Percentiles rank a stretch among this genome's conserved stretches.
These are phyloP conservation scores for Zonitis immaculata DNA, from an alignment of 2,888 invertebrate species.

Conservation along the genomic window DNA sequence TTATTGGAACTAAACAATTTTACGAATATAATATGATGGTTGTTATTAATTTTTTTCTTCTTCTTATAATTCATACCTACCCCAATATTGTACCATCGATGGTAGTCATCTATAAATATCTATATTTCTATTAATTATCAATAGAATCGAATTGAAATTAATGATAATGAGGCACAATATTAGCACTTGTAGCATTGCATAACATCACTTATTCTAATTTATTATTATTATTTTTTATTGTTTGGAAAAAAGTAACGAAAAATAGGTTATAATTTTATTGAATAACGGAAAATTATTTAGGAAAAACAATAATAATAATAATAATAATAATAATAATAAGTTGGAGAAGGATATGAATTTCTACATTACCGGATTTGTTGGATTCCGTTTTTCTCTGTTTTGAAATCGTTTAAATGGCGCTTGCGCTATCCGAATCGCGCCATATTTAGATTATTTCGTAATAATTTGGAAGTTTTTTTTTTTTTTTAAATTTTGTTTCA, in stretches of 20 bases:
- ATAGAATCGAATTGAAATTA: not conserved
- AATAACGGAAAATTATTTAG: no score
- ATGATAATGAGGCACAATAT: not conserved
- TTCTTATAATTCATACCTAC: no score
- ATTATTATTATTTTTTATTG: no score
- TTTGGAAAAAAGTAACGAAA: no score
- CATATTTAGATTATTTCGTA: not conserved
- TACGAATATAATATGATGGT: no score
- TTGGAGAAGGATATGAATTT: not conserved
- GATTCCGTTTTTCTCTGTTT: not conserved
- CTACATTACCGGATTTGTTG: not conserved
- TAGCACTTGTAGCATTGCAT: not conserved
- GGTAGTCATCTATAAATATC: not conserved
- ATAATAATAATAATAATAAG: no score
- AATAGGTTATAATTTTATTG: constrained; percentile 15
- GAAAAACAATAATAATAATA: no score
- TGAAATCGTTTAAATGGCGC: constrained; percentile 17
- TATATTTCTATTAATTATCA: not conserved
- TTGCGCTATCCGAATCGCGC: constrained; percentile 10
- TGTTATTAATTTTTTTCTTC: not conserved
- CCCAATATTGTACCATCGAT: not conserved
- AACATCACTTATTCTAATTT: not conserved
- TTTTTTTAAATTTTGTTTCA: not conserved
- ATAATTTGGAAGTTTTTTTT: constrained; percentile 4
- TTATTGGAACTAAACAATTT: no score